Evolutionary conservation across 2,113 vertebrate species (phyloP).

Genomic region (Onychorhynchus coronatus): DNA sequence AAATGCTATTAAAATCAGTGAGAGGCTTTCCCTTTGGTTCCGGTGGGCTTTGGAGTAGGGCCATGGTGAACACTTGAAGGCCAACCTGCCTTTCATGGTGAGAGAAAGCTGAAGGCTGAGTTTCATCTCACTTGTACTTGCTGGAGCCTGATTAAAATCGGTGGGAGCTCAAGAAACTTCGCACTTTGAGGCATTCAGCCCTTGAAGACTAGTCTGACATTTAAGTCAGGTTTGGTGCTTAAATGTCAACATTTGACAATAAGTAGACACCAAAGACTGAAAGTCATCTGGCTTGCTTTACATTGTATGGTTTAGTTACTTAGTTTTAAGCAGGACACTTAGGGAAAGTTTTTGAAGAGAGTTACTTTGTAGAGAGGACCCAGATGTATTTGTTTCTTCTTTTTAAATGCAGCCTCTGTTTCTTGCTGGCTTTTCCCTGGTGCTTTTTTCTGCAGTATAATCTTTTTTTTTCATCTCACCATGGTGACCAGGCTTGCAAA

Average conservation of each 20-base stretch:
- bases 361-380: neutral
- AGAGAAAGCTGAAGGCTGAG: neutral
- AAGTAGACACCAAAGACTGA: neutral
- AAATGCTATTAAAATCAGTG: neutral
- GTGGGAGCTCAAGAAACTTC: conserved; percentile 23
- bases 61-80: conserved; percentile 26
- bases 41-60: neutral
- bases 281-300: neutral
- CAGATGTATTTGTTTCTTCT: neutral
- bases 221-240: conserved; percentile 14
- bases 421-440: neutral
- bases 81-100: conserved; percentile 12
- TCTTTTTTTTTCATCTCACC: conserved; percentile 30
- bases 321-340: neutral
- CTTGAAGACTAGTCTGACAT: conserved; percentile 40
- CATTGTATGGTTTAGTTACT: neutral
- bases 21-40: conserved; percentile 7
- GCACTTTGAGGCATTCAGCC: neutral
- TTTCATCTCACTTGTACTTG: conserved; percentile 19
- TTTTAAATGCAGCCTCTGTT: neutral
- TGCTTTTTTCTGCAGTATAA: conserved; percentile 9
- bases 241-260: conserved; percentile 37
- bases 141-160: conserved; percentile 34
- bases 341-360: neutral
- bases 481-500: conserved; percentile 18